phyloP scores from a whole-genome alignment of 2,113 vertebrate genomes.

The Vulpes ferrilata region DNA sequence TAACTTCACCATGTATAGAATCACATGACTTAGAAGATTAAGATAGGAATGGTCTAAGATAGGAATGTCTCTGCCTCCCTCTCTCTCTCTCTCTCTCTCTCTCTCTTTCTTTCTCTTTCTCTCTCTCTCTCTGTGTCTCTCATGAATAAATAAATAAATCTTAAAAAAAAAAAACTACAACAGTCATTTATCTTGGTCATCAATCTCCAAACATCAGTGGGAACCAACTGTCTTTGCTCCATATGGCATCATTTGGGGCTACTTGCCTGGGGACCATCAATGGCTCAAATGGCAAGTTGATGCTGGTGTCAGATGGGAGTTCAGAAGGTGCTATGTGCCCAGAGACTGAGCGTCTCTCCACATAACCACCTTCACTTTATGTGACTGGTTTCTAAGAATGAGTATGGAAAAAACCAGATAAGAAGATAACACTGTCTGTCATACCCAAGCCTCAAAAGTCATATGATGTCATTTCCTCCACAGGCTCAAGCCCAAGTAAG shows the following conservation, averaged over 20 bases:
- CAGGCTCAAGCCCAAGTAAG: neutral
- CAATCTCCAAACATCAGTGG: neutral
- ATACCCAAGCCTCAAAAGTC: neutral
- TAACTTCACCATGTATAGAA: neutral
- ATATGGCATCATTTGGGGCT: neutral
- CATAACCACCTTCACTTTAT: rapidly evolving
- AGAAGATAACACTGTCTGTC: neutral
- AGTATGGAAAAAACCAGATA: neutral
- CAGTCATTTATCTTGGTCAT: neutral
- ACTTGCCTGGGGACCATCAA: neutral
- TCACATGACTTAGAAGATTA: neutral
- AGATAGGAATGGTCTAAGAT: neutral
- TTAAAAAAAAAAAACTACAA: neutral
- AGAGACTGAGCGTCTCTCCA: neutral
- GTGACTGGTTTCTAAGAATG: neutral
- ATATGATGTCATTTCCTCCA: rapidly evolving
- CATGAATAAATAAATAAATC: no score
- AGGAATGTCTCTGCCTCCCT: no score
- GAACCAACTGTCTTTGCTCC: neutral
- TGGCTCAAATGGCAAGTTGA: rapidly evolving
- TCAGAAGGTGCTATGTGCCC: neutral
- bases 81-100: no score
- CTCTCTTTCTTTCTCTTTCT: no score
- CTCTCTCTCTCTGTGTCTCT: no score
- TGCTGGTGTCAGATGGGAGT: no score